Base-by-base conservation (phyloP, 2,797 vertebrate genomes). In the Brotogeris chrysoptera region DNA sequence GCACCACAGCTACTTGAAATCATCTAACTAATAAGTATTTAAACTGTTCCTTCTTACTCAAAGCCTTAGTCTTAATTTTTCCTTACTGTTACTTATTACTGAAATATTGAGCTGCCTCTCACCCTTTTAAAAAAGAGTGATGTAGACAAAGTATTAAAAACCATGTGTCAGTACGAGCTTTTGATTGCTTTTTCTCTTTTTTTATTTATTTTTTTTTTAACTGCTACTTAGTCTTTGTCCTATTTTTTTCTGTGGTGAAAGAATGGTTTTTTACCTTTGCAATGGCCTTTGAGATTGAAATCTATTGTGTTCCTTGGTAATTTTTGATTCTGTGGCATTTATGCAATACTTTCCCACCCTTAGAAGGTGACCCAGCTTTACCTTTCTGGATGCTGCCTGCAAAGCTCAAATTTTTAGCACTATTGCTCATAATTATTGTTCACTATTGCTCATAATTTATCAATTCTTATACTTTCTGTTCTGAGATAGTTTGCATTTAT, bases 121-220 rank as follows among this genome's bases (percentile, higher is more conserved):
- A 47, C 2, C 2, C 5, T 70, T 60, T 70, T 34, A 60, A 63
- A 34, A 36, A 57, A 17, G 6, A 30, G 11, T 4, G 3, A 50
- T 32, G 34, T 9, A 77, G 49, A 52, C 72, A 76, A 81, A 39
- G 4, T 47, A 52, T 59, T 87, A 5, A 49, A 80, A 89, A 53
- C 7, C 0, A 0, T 9, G 11, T 32, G 10, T 28, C 32, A 27
- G 5, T 39, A 53, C n/a, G 19, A 64, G 14, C 5, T 78, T 39
- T 73, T 53, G 11, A 77, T 46, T 63, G 10, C 0, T 30, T 86
- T 78, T 11, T 3, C 1, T 44, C 13, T 49, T 73, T 25, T n/a
- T 8, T 41, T 66, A 6, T 4, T 7, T 16, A 11, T 13, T 59
- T 65, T 55, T 59, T 63, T 3, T 36, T 14, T 14, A 59, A 61